Percentiles rank a stretch among this genome's conserved stretches.
These are phyloP conservation scores for Cryptus viduatorius DNA, from an alignment of 2,888 invertebrate genomes.

Conservation along the genomic window DNA sequence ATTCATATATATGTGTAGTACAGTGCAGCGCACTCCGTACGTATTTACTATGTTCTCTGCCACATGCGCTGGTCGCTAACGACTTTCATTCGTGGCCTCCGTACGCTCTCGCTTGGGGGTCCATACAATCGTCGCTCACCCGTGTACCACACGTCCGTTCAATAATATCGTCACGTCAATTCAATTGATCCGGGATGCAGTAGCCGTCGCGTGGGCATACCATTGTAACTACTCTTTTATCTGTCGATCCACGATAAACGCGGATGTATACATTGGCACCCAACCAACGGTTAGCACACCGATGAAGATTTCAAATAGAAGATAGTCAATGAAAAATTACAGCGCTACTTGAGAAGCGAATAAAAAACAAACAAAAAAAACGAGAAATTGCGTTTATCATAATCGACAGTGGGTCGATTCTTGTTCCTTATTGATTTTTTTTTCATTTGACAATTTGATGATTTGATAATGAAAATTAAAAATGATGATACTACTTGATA, in stretches of 20 bases:
- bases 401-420: too few relatives aligned
- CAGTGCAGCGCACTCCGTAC: too few relatives aligned
- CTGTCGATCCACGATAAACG: background rate
- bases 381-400: too few relatives aligned
- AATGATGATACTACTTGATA: too few relatives aligned
- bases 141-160: constrained; percentile 19
- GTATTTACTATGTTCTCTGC: constrained; percentile 9
- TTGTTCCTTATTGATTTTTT: too few relatives aligned
- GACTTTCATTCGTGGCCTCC: constrained; percentile 40
- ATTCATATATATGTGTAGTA: too few relatives aligned
- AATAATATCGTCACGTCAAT: constrained; percentile 47
- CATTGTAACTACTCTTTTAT: constrained; percentile 7
- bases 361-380: background rate
- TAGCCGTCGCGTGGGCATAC: constrained; percentile 22
- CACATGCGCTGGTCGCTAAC: constrained; percentile 38
- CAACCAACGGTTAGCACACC: background rate
- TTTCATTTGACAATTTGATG: too few relatives aligned
- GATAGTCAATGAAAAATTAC: background rate
- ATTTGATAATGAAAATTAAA: too few relatives aligned
- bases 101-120: constrained; percentile 7
- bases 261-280: background rate
- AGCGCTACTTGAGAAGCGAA: too few relatives aligned
- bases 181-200: constrained; percentile 37
- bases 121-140: constrained; percentile 9
- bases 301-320: background rate